phyloP scores from a whole-genome alignment of 2,888 invertebrate genomes.

The Plebejus melissa region DNA sequence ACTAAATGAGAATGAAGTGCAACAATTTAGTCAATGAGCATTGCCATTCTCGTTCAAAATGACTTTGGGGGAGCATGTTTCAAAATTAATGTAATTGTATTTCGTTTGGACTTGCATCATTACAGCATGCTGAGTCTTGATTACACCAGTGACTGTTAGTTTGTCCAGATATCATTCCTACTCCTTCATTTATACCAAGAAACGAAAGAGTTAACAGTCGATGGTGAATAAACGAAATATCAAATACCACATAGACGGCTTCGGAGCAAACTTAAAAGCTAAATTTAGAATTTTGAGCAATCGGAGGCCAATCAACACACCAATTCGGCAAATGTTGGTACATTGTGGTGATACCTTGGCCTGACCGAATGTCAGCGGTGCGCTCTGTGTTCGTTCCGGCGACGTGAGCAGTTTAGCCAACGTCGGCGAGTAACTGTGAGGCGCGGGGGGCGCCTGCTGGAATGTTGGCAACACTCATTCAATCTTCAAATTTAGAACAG shows the following conservation, averaged over 20 bases:
- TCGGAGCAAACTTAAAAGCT: conserved; percentile 53
- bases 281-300: conserved; percentile 75
- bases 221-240: background rate
- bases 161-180: no score
- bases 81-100: background rate
- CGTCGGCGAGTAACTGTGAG: conserved; percentile 87
- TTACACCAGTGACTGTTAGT: background rate
- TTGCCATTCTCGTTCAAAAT: conserved; percentile 52
- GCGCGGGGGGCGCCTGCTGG: conserved; percentile 75
- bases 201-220: background rate
- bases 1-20: conserved; percentile 51
- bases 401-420: conserved; percentile 89
- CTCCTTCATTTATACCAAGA: no score
- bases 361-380: conserved; percentile 75
- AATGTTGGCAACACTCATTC: conserved; percentile 77
- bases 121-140: no score
- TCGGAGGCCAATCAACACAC: conserved; percentile 74
- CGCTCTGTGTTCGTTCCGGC: conserved; percentile 73
- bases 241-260: conserved; percentile 32
- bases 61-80: background rate
- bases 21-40: conserved; percentile 57
- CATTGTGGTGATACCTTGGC: conserved; percentile 72
- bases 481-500: conserved; percentile 53
- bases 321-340: conserved; percentile 61
- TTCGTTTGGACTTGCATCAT: no score